Evolutionary conservation across 2,888 invertebrate genomes (phyloP).

Genomic region (Ceriagrion tenellum): DNA sequence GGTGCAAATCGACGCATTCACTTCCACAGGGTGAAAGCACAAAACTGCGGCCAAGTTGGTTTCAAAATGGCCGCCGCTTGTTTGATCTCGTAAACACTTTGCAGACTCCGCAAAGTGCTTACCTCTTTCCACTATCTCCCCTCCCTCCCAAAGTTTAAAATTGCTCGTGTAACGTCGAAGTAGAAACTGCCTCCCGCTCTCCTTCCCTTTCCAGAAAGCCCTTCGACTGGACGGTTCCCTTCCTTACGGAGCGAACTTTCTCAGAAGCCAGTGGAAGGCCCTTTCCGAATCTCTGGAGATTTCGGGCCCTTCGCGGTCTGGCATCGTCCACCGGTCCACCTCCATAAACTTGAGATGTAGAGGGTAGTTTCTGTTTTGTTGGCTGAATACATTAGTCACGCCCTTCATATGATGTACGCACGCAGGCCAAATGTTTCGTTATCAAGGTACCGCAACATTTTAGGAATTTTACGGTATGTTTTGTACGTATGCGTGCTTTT

Average conservation of each 20-base stretch:
- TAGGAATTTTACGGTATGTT: neutral
- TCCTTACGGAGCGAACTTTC: neutral
- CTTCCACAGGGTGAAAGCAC: neutral
- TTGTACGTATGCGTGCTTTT: neutral
- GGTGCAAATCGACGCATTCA: neutral
- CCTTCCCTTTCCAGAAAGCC: neutral
- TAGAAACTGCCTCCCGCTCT: neutral
- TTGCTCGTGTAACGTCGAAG: conserved; percentile 13
- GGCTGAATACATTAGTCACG: neutral
- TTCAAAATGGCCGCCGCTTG: conserved; percentile 2
- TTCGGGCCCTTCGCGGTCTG: neutral
- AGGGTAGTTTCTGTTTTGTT: neutral
- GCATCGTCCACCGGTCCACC: too few relatives aligned
- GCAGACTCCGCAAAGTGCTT: neutral
- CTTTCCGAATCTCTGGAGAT: neutral
- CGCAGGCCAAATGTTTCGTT: neutral
- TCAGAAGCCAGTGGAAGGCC: neutral
- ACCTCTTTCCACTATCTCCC: neutral
- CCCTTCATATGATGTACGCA: neutral
- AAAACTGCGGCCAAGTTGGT: neutral
- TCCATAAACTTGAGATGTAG: neutral
- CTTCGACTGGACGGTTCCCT: neutral
- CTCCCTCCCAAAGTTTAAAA: neutral
- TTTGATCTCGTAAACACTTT: conserved; percentile 28
- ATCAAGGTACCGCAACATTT: neutral